Percentiles rank a stretch among this genome's conserved stretches.
Evolutionary conservation across 2,888 invertebrate genomes (phyloP).

Genomic region (Flexamia atlantica): DNA sequence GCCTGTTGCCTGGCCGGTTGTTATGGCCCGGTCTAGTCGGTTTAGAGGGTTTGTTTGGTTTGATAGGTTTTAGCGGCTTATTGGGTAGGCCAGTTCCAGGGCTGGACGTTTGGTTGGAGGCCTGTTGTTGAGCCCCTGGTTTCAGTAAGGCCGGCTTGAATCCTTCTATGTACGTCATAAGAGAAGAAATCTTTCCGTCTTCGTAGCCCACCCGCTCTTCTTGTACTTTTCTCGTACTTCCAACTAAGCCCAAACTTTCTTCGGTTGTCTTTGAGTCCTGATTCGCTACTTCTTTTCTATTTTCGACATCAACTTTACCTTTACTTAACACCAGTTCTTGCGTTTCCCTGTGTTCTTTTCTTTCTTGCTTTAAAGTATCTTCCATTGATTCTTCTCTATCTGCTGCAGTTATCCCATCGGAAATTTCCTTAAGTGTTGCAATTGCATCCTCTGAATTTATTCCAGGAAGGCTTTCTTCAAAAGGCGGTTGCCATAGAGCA

Average conservation of each 20-base stretch:
- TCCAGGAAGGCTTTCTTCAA: no score
- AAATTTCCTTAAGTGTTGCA: background rate
- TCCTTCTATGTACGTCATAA: background rate
- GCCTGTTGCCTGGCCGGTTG: background rate
- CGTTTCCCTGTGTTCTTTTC: background rate
- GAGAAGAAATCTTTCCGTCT: background rate
- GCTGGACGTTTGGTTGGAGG: background rate
- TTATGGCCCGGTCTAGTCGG: background rate
- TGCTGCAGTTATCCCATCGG: background rate
- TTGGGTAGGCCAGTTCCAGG: background rate
- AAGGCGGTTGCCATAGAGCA: no score
- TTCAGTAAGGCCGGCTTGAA: background rate
- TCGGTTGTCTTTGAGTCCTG: background rate
- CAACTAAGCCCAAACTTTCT: no score
- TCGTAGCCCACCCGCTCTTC: background rate
- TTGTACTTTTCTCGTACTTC: background rate
- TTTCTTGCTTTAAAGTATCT: no score
- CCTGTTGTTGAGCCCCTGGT: background rate
- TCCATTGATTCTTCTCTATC: no score
- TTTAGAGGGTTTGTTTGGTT: background rate
- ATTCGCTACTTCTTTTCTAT: background rate
- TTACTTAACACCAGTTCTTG: background rate
- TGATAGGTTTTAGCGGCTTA: no score
- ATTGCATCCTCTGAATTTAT: no score
- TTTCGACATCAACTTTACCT: no score